Evolutionary conservation across 2,888 invertebrate genomes (phyloP), one percentile per base, ranked within the genome.

Genomic region (Pilophorus perplexus): DNA sequence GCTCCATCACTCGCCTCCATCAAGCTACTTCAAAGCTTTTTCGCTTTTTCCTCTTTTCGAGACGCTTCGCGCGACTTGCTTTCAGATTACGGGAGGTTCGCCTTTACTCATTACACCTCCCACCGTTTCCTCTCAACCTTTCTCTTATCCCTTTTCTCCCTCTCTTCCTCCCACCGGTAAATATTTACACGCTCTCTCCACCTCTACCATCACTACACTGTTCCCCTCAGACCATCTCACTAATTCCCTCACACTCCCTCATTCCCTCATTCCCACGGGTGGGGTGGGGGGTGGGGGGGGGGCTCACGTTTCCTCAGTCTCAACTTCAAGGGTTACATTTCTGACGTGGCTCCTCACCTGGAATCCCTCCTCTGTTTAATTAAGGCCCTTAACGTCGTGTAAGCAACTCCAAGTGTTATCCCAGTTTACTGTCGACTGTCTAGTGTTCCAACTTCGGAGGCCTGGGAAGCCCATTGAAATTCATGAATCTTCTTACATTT

Each of bases 41-140:
- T 33, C 6, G 6, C 12, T 33, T 33, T 33, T 12, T 12, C 52
- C 27, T 23, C 48, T 48, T 10, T 22, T n/a, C 5, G 52, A 38
- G 52, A 50, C 64, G 28, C 38, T n/a, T n/a, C n/a, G n/a, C 27
- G 64, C 48, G 64, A 64, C 64, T 64, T 64, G 64, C 64, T 64
- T 64, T 64, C 64, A 64, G 64, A 64, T 64, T 64, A 64, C 64
- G 38, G 38, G n/a, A n/a, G 23, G 64, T 64, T 64, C 52, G 64
- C 64, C 64, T 64, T 64, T 64, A 64, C 64, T 64, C 64, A 64
- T 64, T 64, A 64, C 64, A 64, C 50, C 38, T 46, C 33, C 64
- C 10, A 50, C n/a, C n/a, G n/a, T n/a, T n/a, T n/a, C n/a, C n/a
- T n/a, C n/a, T n/a, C n/a, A n/a, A n/a, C n/a, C n/a, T n/a, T 64